Conservation (phyloP, 2,113 vertebrate genomes). For the Oncorhynchus tshawytscha region DNA sequence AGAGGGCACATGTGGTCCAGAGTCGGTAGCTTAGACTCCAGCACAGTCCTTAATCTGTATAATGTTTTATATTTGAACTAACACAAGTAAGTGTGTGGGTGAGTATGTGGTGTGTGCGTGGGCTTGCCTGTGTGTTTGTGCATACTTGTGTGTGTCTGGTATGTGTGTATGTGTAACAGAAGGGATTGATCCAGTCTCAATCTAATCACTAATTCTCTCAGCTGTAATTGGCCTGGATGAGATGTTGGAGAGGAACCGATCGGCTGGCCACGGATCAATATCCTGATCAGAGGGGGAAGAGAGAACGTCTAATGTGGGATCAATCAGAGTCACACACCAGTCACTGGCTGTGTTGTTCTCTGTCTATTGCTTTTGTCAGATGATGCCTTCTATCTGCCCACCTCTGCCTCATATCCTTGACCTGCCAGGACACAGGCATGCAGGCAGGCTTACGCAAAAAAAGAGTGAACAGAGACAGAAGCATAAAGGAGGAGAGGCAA, state of each 20-base stretch:
- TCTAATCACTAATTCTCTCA: slow-evolving; percentile 99
- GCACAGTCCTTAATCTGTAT: too few relatives aligned
- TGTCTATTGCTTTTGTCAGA: neutral
- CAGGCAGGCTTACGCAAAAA: too few relatives aligned
- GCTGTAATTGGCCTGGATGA: slow-evolving; percentile 97
- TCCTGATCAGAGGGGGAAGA: slow-evolving; percentile 85
- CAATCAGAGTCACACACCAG: slow-evolving; percentile 77
- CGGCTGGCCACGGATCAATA: slow-evolving; percentile 89
- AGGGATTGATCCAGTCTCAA: slow-evolving; percentile 94
- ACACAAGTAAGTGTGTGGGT: too few relatives aligned
- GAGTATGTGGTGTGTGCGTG: too few relatives aligned
- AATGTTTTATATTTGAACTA: too few relatives aligned
- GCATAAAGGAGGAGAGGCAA: too few relatives aligned
- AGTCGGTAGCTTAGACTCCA: too few relatives aligned
- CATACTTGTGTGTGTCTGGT: neutral
- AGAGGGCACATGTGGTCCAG: too few relatives aligned
- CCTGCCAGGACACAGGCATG: too few relatives aligned
- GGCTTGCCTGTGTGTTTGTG: too few relatives aligned
- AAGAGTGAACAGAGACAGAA: too few relatives aligned
- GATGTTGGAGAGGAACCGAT: slow-evolving; percentile 96
- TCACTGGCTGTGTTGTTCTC: neutral
- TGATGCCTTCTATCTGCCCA: neutral
- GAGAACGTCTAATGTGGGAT: slow-evolving; percentile 71
- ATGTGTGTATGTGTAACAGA: slow-evolving; percentile 38
- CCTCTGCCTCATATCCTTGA: too few relatives aligned